Evolutionary conservation across 2,888 invertebrate genomes (phyloP), one percentile per base, ranked within the genome.

Genomic region (Tuberolachnus salignus): DNA sequence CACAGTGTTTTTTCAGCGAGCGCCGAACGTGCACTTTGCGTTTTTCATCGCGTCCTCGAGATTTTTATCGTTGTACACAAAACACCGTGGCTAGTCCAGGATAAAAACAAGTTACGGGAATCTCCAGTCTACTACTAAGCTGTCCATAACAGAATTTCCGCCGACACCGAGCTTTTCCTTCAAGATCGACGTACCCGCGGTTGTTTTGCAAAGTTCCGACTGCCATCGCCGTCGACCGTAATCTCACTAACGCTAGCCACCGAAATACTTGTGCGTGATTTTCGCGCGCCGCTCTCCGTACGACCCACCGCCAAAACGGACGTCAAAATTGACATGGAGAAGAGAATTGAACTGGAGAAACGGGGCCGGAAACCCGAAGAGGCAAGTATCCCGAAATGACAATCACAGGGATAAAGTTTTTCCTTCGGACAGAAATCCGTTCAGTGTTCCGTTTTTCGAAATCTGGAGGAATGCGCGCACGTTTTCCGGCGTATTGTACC

Each of bases 321-420:
- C 57, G 16, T 13, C 23, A 13, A 53, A 16, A 84, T 83, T 8
- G 67, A 59, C 84, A 97, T 97, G 96, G 95, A 96, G 89, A 96
- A 96, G 87, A 92, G 97, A 88, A 92, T 98, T 89, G 93, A 93
- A 86, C 89, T 97, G 86, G 98, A 98, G 89, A 92, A 94, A 88
- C 90, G 97, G 86, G 97, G 96, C 87, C 91, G 92, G 86, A 91
- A 91, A 86, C 92, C 95, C 84, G 91, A 91, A 86, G 92, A 95
- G 90, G 97, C 97, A 90, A 91, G 91, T 86, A 34, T 42, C n/a
- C n/a, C n/a, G n/a, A n/a, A n/a, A 0, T 1, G 6, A 63, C 13
- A 9, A n/a, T n/a, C n/a, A 42, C 2, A 34, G 8, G 16, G 13
- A 13, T 1, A 3, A 8, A 14, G 13, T 16, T 51, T 19, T 34